These are phyloP conservation scores for Diadumene lineata DNA, from an alignment of 92 coral and sea anemone genomes.

Conservation along the genomic window DNA sequence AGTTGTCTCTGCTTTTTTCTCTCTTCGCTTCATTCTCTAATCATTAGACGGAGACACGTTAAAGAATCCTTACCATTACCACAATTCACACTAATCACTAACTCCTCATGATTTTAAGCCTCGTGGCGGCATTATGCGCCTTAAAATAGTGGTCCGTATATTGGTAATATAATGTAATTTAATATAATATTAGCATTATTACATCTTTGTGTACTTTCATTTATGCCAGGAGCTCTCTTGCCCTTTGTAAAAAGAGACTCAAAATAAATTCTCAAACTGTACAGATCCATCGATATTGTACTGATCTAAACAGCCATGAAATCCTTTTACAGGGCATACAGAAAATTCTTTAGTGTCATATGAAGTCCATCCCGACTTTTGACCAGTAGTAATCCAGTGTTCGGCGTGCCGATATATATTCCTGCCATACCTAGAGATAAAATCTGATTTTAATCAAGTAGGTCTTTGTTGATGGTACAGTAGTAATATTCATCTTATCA, in stretches of 20 bases:
- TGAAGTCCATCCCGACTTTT: constrained; percentile 70
- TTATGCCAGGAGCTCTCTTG: background rate
- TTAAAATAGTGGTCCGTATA: too few species aligned
- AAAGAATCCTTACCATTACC: too few species aligned
- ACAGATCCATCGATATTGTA: constrained; percentile 78
- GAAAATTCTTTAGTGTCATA: constrained; percentile 61
- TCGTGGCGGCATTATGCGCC: too few species aligned
- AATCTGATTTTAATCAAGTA: background rate
- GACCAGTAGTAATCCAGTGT: constrained; percentile 79
- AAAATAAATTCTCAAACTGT: constrained; percentile 73
- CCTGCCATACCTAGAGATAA: constrained; percentile 47
- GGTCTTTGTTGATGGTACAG: too few species aligned
- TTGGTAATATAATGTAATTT: too few species aligned
- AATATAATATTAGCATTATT: too few species aligned
- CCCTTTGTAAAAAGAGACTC: background rate
- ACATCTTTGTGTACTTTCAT: background rate
- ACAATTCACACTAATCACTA: too few species aligned
- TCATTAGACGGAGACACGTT: too few species aligned
- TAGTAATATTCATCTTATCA: too few species aligned
- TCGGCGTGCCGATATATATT: constrained; percentile 79
- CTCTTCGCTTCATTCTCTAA: too few species aligned
- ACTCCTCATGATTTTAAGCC: too few species aligned
- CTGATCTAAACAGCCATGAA: constrained; percentile 81
- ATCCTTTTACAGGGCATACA: constrained; percentile 66
- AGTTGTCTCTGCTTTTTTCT: too few species aligned